phyloP scores from a whole-genome alignment of 1,140 invertebrate species.

The Trialeurodes vaporariorum region DNA sequence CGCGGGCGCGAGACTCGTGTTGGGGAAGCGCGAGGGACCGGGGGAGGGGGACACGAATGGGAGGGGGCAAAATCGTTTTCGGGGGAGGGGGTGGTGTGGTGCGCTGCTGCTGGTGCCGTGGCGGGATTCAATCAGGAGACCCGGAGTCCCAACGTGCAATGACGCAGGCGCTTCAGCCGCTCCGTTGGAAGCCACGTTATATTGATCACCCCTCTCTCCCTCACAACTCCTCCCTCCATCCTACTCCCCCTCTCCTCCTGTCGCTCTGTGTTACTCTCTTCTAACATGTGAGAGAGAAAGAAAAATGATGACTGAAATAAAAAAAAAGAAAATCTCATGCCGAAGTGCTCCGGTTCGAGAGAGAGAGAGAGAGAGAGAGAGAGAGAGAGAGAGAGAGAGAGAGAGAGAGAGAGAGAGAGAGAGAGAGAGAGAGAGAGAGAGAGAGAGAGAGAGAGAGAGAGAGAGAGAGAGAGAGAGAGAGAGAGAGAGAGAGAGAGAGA shows the following conservation, averaged over 20 bases:
- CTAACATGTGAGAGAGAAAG: no score
- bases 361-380: no score
- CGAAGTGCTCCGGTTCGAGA: no score
- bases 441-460: not conserved
- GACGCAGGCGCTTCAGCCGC: not conserved
- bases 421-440: not conserved
- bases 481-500: not conserved
- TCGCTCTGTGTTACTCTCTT: no score
- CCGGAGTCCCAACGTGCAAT: conserved; percentile 3
- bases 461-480: not conserved
- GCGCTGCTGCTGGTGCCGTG: conserved; percentile 5
- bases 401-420: not conserved
- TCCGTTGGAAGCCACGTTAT: conserved; percentile 4
- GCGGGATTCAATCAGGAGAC: conserved; percentile 11
- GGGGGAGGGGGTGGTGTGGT: conserved; percentile 9
- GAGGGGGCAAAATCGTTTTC: conserved; percentile 2
- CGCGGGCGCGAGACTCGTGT: not conserved
- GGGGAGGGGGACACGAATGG: conserved; percentile 6
- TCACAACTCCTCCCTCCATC: not conserved
- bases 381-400: not conserved
- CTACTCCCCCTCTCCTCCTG: no score
- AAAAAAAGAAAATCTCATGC: no score
- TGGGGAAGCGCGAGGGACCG: not conserved
- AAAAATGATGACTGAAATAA: no score
- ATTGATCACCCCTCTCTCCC: not conserved